These are phyloP conservation scores for Saxidomus purpurata DNA, from an alignment of 1,140 invertebrate species.

Conservation along the genomic window DNA sequence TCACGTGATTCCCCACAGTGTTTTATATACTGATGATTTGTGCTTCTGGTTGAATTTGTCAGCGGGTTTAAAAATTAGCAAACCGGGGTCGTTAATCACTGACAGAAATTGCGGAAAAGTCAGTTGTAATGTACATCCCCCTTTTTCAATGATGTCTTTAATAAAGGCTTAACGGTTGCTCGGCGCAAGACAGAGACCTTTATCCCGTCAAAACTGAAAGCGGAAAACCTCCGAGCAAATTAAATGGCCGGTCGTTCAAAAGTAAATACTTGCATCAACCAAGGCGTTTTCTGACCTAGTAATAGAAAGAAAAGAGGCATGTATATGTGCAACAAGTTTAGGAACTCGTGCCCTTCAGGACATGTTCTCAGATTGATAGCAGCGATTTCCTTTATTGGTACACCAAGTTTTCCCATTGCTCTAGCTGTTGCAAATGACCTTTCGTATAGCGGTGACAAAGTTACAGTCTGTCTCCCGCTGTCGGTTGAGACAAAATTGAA, in stretches of 20 bases:
- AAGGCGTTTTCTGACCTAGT: no score
- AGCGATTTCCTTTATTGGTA: background rate
- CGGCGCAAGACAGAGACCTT: conserved; percentile 16
- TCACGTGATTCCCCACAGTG: no score
- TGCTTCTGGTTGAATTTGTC: no score
- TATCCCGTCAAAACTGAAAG: conserved; percentile 2
- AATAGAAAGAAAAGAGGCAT: background rate
- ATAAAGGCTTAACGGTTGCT: background rate
- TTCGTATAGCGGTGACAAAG: background rate
- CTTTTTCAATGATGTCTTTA: background rate
- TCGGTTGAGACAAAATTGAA: background rate
- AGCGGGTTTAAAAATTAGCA: no score
- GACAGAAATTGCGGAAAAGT: background rate
- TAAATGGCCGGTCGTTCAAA: conserved; percentile 36
- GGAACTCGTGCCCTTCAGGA: conserved; percentile 31
- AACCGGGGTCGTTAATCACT: no score
- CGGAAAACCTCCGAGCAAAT: conserved; percentile 36
- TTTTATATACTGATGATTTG: no score
- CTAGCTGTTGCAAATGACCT: conserved; percentile 15
- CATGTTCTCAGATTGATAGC: conserved; percentile 4
- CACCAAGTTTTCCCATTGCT: background rate
- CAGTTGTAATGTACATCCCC: background rate
- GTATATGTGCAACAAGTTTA: conserved; percentile 30
- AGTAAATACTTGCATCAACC: background rate
- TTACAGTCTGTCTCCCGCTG: background rate